phyloP scores from a whole-genome alignment of 2,888 invertebrate genomes.

The Archaeoteleia sp. region DNA sequence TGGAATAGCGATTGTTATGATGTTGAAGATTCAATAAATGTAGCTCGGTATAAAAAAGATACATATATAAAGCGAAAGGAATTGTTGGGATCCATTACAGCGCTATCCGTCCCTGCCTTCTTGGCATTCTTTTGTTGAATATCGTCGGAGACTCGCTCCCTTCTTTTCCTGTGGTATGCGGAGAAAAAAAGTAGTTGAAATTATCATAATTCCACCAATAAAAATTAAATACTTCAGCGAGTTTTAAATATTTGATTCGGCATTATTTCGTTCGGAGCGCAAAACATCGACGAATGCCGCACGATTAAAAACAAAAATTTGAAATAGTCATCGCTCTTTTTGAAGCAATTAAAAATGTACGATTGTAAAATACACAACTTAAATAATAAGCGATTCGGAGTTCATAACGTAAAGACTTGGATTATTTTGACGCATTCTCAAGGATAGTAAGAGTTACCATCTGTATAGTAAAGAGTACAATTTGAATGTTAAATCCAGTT shows the following conservation, averaged over 20 bases:
- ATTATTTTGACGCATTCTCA: too few species aligned
- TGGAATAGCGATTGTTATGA: too few species aligned
- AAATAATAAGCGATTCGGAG: too few species aligned
- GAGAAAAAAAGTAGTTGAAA: constrained; percentile 41
- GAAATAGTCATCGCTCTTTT: background rate
- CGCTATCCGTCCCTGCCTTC: constrained; percentile 46
- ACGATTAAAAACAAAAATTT: constrained; percentile 5
- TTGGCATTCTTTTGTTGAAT: constrained; percentile 59
- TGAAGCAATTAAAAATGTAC: background rate
- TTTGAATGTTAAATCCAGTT: too few species aligned
- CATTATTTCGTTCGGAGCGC: constrained; percentile 2
- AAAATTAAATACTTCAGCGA: constrained; percentile 35
- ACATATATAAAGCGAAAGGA: constrained; percentile 24
- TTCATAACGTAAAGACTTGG: too few species aligned
- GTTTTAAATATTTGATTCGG: constrained; percentile 29
- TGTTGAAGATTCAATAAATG: background rate
- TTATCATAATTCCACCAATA: constrained; percentile 46
- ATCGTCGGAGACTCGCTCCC: constrained; percentile 54
- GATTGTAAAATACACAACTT: background rate
- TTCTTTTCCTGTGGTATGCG: constrained; percentile 48
- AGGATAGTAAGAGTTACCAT: too few species aligned
- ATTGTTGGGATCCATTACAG: constrained; percentile 31
- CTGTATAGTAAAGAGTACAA: too few species aligned
- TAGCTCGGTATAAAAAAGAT: background rate
- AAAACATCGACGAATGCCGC: constrained; percentile 1